Evolutionary conservation across 2,113 vertebrate species (phyloP).

Genomic region (Cyphomyrus discorhynchus): DNA sequence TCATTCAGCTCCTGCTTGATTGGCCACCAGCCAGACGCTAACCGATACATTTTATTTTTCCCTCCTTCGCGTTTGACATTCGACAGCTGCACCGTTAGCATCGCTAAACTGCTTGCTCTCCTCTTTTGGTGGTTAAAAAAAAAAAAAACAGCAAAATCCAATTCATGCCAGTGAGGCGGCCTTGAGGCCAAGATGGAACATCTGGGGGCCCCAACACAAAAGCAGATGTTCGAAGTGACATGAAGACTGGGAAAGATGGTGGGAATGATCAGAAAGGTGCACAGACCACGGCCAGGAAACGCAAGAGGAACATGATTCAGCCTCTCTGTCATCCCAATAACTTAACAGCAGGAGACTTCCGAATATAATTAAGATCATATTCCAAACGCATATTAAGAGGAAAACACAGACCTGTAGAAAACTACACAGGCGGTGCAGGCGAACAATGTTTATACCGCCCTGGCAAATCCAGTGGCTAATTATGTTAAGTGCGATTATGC

Average conservation of each 20-base stretch:
- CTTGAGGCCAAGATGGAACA: background rate
- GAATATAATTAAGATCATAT: background rate
- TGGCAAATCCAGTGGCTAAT: background rate
- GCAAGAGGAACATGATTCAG: background rate
- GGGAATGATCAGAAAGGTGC: background rate
- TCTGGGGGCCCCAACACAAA: background rate
- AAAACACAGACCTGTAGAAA: background rate
- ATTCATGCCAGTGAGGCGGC: background rate
- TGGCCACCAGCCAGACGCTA: background rate
- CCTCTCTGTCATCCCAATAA: background rate
- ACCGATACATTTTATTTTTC: background rate
- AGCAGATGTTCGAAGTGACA: background rate
- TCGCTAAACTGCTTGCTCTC: background rate
- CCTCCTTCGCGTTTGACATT: background rate
- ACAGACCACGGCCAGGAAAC: background rate
- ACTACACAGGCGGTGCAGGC: background rate
- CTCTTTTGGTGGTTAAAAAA: background rate
- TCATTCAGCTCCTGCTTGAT: background rate
- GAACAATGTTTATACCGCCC: background rate
- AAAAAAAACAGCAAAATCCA: background rate
- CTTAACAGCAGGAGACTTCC: background rate
- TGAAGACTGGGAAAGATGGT: background rate
- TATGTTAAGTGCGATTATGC: background rate
- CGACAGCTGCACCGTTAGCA: background rate
- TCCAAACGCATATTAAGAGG: background rate